Base-by-base conservation (phyloP, 2,113 vertebrate species). In the Hydropotes inermis region DNA sequence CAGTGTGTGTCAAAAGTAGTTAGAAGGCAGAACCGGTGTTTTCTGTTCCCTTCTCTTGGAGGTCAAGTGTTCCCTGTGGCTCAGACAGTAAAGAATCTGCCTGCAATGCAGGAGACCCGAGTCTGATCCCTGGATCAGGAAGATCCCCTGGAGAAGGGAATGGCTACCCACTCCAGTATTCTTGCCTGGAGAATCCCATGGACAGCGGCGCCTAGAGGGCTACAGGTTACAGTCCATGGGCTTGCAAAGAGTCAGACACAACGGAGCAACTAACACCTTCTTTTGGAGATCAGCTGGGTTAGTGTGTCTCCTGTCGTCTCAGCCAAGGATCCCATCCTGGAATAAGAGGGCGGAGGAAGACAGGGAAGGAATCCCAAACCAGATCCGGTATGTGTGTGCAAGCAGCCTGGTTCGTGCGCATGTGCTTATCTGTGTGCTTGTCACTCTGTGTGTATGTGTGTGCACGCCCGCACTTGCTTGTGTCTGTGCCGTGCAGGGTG, bases 381-480 rank as follows among this genome's bases (percentile, higher is more conserved):
- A 25, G 30, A 60, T 19, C 7, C 1, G 33, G 82, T 17, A 0
- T 1, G 30, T 15, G 2, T 21, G 23, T 0, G 25, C 21, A 1
- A 2, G 4, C 52, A 12, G 33, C 17, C 81, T 52, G 67, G 33
- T 45, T 47, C 33, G 5, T 39, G 33, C 1, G 21, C 10, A 0
- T 2, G 7, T 1, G 28, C 54, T 64, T 28, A 43, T 47, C 43
- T 4, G 17, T 8, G 13, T 54, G 50, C 12, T 7, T 11, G 25
- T 7, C 55, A 70, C 55, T 36, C 86, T 7, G 4, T 5, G 3
- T 7, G 33, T 9, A 9, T 25, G 82, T 28, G 3, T 45, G 17
- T 13, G 25, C 13, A 5, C 3, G 9, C 23, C 70, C 7, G 0
- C 3, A 1, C 28, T n/a, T 0, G 23, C 55, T 19, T 39, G 60